phyloP scores from a whole-genome alignment of 2,113 vertebrate genomes.

The Pandion haliaetus region DNA sequence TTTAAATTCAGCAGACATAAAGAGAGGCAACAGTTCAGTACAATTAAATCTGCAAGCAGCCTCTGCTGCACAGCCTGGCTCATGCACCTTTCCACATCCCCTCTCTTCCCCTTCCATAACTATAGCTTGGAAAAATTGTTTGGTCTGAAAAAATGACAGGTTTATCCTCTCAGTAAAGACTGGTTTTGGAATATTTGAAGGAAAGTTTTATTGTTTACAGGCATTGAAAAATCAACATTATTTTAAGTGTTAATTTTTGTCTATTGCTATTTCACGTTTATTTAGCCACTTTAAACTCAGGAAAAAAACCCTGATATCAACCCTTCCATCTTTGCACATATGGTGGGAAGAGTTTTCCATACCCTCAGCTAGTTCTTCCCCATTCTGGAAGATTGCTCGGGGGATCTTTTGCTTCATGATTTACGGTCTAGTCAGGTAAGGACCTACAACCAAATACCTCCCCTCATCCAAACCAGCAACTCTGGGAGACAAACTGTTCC shows the following conservation, averaged over 20 bases:
- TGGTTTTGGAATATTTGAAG: background rate
- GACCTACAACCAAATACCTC: background rate
- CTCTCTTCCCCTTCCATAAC: background rate
- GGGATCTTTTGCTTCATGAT: background rate
- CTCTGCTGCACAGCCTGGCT: background rate
- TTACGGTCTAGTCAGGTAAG: background rate
- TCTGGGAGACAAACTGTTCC: background rate
- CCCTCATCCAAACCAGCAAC: background rate
- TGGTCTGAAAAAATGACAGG: background rate
- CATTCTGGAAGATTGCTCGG: background rate
- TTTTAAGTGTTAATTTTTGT: background rate
- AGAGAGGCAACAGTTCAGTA: background rate
- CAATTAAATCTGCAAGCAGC: constrained; percentile 33
- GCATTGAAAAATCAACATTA: background rate
- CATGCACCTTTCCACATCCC: background rate
- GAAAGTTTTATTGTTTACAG: background rate
- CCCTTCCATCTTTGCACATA: background rate
- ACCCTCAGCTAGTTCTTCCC: background rate
- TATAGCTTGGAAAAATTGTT: background rate
- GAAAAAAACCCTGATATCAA: background rate
- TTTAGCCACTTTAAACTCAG: background rate
- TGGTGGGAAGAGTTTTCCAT: background rate
- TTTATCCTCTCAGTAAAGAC: background rate
- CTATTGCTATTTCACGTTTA: background rate
- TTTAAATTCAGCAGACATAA: constrained; percentile 48